Conservation (phyloP, 2,888 invertebrate genomes). For the Limnephilus marmoratus region DNA sequence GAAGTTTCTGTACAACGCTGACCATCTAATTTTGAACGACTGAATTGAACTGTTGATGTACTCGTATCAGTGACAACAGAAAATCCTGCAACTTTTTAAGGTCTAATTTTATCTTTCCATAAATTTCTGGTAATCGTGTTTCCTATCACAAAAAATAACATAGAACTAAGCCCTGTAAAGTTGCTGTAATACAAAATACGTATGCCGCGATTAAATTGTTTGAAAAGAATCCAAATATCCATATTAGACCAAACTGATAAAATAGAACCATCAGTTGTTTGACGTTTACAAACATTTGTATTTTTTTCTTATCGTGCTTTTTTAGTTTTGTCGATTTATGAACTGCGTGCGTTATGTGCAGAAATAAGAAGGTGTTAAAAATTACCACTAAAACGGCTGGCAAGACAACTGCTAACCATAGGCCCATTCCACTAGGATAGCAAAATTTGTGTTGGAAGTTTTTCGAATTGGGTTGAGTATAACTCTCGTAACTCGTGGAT, state of each 20-base stretch:
- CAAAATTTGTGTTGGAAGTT: constrained; percentile 73
- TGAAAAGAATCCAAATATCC: constrained; percentile 78
- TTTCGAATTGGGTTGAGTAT: constrained; percentile 69
- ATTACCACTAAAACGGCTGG: constrained; percentile 77
- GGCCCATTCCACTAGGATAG: constrained; percentile 76
- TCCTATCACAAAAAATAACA: constrained; percentile 80
- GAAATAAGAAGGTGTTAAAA: constrained; percentile 78
- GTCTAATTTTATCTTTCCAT: constrained; percentile 74
- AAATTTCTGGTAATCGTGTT: constrained; percentile 78
- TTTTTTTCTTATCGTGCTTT: not conserved
- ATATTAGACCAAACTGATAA: constrained; percentile 80
- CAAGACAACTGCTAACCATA: constrained; percentile 77
- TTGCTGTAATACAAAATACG: constrained; percentile 77
- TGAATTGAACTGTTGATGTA: too few species aligned
- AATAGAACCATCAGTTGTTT: constrained; percentile 79
- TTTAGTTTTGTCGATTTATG: not conserved
- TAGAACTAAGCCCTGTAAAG: constrained; percentile 79
- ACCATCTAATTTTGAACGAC: too few species aligned
- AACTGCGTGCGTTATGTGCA: constrained; percentile 77
- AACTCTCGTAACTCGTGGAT: constrained; percentile 73
- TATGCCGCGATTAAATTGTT: constrained; percentile 76
- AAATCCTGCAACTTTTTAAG: not conserved
- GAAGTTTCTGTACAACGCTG: too few species aligned
- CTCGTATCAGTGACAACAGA: too few species aligned
- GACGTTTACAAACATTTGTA: constrained; percentile 71